phyloP scores from a whole-genome alignment of 2,888 invertebrate species.

The Tromatobia lineatoria region DNA sequence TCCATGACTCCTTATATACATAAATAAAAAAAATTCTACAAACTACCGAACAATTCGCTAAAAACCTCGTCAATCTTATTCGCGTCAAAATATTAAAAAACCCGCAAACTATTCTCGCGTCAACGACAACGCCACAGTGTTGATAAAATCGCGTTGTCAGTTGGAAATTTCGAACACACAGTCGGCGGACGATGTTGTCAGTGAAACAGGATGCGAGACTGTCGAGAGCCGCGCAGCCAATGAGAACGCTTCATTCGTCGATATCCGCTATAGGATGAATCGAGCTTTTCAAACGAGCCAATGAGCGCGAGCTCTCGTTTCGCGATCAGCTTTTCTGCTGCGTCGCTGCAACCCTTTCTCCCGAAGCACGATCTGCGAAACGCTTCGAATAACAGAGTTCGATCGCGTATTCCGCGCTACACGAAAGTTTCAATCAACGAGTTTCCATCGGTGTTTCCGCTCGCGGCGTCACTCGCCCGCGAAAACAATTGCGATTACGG shows the following conservation, averaged over 20 bases:
- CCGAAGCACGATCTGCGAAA: background rate
- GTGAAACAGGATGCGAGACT: background rate
- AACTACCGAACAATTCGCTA: background rate
- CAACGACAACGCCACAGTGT: constrained; percentile 26
- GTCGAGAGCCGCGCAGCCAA: background rate
- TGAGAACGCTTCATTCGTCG: background rate
- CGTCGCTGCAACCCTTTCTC: constrained; percentile 10
- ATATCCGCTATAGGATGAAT: constrained; percentile 41
- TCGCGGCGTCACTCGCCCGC: background rate
- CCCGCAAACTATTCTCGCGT: constrained; percentile 3
- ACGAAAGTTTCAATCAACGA: background rate
- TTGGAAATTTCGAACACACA: constrained; percentile 23
- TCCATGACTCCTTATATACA: constrained; percentile 42
- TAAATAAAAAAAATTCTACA: background rate
- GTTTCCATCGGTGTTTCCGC: background rate
- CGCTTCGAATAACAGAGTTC: background rate
- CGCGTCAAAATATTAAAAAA: constrained; percentile 5
- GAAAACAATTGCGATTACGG: background rate
- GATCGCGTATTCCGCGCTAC: too few relatives aligned
- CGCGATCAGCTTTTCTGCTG: constrained; percentile 16
- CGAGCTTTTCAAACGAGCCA: constrained; percentile 46
- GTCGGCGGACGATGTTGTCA: background rate
- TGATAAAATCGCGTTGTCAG: constrained; percentile 21
- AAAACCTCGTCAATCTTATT: background rate
- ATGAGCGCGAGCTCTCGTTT: background rate